A percentile compares a stretch with the other conserved stretches of the same genome.
Conservation (phyloP, 2,888 invertebrate genomes). For the Toxonevra muliebris region DNA sequence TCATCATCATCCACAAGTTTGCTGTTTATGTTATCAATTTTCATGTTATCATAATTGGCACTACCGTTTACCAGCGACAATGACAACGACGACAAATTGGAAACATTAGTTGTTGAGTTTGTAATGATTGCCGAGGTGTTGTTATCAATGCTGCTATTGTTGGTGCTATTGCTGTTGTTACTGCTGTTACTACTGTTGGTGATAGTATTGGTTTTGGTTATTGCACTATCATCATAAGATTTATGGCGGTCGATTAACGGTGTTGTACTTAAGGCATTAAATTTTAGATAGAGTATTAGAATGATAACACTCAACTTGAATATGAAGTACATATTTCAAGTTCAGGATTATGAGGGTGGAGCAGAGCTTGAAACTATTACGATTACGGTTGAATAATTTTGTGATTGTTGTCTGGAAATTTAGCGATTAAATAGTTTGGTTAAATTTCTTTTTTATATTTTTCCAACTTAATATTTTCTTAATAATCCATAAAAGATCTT, state of each 20-base stretch:
- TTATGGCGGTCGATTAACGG: neutral
- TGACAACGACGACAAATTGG: slow-evolving; percentile 5
- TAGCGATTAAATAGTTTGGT: too few relatives aligned
- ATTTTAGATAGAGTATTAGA: slow-evolving; percentile 42
- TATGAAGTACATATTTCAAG: slow-evolving; percentile 34
- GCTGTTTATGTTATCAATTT: slow-evolving; percentile 22
- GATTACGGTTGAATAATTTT: too few relatives aligned
- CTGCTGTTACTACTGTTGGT: slow-evolving; percentile 12
- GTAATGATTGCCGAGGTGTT: slow-evolving; percentile 25
- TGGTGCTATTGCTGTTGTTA: slow-evolving; percentile 4
- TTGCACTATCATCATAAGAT: neutral
- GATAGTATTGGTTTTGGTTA: slow-evolving; percentile 6
- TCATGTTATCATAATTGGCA: slow-evolving; percentile 17
- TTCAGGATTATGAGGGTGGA: too few relatives aligned
- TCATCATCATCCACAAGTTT: slow-evolving; percentile 12
- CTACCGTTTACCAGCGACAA: slow-evolving; percentile 21
- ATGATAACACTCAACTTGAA: slow-evolving; percentile 37
- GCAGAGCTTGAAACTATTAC: too few relatives aligned
- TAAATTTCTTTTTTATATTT: too few relatives aligned
- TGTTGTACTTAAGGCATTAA: slow-evolving; percentile 32
- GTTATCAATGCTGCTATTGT: slow-evolving; percentile 8
- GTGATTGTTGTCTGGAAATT: too few relatives aligned
- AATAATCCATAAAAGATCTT: too few relatives aligned
- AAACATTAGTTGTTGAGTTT: slow-evolving; percentile 11
- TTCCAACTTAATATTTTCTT: too few relatives aligned